A percentile compares a stretch with the other conserved stretches of the same genome.
Conservation (phyloP, 1,140 invertebrate species). For the Saccostrea cuccullata region DNA sequence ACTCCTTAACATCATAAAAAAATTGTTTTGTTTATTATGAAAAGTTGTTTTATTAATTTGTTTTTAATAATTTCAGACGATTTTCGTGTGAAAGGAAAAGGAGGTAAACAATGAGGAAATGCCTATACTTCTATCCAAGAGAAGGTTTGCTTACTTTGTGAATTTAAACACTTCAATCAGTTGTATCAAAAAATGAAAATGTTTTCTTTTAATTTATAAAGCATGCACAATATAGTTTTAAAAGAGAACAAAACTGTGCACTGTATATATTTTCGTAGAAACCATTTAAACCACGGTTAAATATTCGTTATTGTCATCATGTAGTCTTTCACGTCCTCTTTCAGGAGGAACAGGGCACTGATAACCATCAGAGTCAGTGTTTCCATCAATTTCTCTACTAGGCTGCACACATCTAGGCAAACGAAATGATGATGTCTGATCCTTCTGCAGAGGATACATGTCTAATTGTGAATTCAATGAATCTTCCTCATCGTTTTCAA, state of each 20-base stretch:
- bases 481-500: background rate
- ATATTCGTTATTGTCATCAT: background rate
- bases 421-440: background rate
- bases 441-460: background rate
- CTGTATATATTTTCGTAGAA: too few species aligned
- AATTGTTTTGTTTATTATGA: too few species aligned
- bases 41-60: too few species aligned
- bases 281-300: background rate
- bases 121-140: too few species aligned
- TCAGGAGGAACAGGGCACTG: background rate
- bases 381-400: background rate
- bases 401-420: background rate
- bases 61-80: background rate
- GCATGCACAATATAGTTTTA: too few species aligned
- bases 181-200: too few species aligned
- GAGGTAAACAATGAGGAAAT: background rate
- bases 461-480: background rate
- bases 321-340: background rate
- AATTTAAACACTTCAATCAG: too few species aligned
- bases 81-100: background rate
- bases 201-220: too few species aligned
- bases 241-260: too few species aligned
- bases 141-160: too few species aligned
- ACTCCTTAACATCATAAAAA: too few species aligned
- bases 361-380: background rate